Conservation (phyloP, 2,888 invertebrate genomes). For the Chydorus sphaericus region DNA sequence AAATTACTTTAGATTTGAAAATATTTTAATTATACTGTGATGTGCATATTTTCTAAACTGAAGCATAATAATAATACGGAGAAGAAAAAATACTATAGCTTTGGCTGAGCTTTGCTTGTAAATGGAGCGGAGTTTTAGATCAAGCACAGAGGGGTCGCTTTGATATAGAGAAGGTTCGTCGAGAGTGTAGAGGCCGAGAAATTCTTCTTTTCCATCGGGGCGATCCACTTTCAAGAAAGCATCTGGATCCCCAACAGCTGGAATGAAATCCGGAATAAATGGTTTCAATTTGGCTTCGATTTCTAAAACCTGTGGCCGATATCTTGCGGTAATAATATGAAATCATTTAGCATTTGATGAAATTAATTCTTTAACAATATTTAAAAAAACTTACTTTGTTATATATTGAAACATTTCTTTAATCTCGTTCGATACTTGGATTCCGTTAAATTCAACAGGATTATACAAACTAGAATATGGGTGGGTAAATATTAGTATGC, state of each 20-base stretch:
- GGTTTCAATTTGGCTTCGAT: constrained; percentile 80
- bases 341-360: background rate
- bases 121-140: constrained; percentile 66
- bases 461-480: constrained; percentile 49
- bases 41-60: too few species aligned
- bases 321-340: too few species aligned
- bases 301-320: constrained; percentile 81
- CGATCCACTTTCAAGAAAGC: constrained; percentile 86
- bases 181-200: constrained; percentile 57
- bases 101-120: constrained; percentile 52
- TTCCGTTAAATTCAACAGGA: constrained; percentile 64
- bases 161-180: constrained; percentile 94
- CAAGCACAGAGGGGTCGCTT: constrained; percentile 86
- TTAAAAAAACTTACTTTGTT: constrained; percentile 43
- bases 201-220: constrained; percentile 49
- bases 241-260: constrained; percentile 96
- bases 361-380: background rate
- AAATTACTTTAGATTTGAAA: too few species aligned
- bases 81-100: constrained; percentile 32
- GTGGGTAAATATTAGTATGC: too few species aligned
- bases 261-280: constrained; percentile 91
- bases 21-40: too few species aligned
- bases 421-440: constrained; percentile 67
- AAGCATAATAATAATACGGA: too few species aligned
- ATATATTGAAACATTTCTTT: constrained; percentile 89